phyloP scores from a whole-genome alignment of 30 jellyfish, hydroid and myxozoan genomes.

The Phacellophora camtschatica region DNA sequence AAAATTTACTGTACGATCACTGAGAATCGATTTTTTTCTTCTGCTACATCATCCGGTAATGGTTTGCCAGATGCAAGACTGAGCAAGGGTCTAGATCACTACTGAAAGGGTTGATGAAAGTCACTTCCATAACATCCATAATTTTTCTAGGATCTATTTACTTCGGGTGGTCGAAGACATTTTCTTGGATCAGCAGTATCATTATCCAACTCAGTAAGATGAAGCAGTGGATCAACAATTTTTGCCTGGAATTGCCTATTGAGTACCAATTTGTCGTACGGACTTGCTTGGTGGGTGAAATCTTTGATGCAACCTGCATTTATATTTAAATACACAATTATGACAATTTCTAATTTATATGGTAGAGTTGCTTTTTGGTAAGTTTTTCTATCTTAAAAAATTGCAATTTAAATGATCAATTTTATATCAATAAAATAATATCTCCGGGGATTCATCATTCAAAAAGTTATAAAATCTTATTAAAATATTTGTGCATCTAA shows the following conservation, averaged over 20 bases:
- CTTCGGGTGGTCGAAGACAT: slow-evolving; percentile 7
- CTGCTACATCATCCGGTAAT: background rate
- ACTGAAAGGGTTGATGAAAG: slow-evolving; percentile 13
- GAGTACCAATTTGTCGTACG: slow-evolving; percentile 41
- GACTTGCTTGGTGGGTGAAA: background rate
- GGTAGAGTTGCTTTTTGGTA: no score
- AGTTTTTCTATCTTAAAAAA: no score
- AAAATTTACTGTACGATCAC: no score
- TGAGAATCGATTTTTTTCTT: no score
- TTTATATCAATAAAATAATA: no score
- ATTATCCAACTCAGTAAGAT: background rate
- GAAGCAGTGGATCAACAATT: background rate
- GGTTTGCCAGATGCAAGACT: slow-evolving; percentile 43
- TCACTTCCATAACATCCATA: background rate
- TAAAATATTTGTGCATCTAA: background rate
- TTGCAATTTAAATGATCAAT: no score
- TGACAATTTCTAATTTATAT: no score
- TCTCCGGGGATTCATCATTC: no score
- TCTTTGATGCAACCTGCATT: slow-evolving; percentile 31
- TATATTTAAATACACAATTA: no score
- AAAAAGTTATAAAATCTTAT: background rate
- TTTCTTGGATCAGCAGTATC: slow-evolving; percentile 6
- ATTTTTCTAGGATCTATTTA: slow-evolving; percentile 4
- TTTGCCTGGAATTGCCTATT: slow-evolving; percentile 32
- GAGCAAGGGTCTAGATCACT: background rate